phyloP scores from a whole-genome alignment of 2,888 invertebrate genomes.

The Neoascia interrupta region DNA sequence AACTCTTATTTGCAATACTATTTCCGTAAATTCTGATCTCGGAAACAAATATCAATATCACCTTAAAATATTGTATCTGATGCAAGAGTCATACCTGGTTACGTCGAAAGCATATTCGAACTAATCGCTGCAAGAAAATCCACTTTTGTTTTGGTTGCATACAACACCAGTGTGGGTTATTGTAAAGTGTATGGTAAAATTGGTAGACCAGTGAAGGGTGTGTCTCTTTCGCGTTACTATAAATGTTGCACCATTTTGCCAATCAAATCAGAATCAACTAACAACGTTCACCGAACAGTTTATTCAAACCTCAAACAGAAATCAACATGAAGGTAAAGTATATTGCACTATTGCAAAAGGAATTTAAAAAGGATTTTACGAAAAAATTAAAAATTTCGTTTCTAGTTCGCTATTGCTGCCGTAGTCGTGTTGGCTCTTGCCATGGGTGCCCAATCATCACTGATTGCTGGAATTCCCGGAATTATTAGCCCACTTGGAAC shows the following conservation, averaged over 20 bases:
- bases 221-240: slow-evolving; percentile 37
- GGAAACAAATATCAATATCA: no score
- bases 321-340: slow-evolving; percentile 65
- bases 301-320: slow-evolving; percentile 30
- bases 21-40: no score
- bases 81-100: no score
- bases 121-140: no score
- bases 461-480: slow-evolving; percentile 70
- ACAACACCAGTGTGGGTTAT: no score
- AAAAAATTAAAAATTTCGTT: not conserved
- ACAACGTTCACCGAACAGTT: slow-evolving; percentile 55
- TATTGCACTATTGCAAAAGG: not conserved
- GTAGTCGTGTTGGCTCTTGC: slow-evolving; percentile 77
- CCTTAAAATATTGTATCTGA: no score
- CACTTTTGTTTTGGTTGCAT: no score
- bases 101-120: no score
- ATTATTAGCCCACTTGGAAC: slow-evolving; percentile 51
- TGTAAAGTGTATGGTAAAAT: no score
- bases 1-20: no score
- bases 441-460: slow-evolving; percentile 77
- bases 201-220: slow-evolving; percentile 51
- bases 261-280: slow-evolving; percentile 55
- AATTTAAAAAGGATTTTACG: slow-evolving; percentile 13
- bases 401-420: slow-evolving; percentile 74
- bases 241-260: slow-evolving; percentile 49